Conservation (phyloP, 2,888 invertebrate species). For the Eupithecia insigniata region DNA sequence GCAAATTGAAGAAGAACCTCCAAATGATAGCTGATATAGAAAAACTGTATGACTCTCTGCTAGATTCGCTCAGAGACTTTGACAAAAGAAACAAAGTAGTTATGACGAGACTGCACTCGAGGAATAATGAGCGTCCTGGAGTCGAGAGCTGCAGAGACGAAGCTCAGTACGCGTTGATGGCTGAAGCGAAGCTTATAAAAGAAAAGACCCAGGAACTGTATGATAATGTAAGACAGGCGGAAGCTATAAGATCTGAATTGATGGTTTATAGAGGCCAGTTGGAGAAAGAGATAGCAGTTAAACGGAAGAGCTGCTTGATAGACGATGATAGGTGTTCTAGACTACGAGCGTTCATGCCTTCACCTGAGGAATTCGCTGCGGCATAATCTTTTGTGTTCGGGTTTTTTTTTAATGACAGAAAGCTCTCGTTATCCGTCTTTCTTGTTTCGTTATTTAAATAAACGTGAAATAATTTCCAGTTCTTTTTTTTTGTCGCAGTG, state of each 20-base stretch:
- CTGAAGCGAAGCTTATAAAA: slow-evolving; percentile 87
- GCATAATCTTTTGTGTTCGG: slow-evolving; percentile 51
- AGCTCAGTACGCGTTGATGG: slow-evolving; percentile 89
- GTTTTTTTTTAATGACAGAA: too few relatives aligned
- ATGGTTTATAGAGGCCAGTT: slow-evolving; percentile 86
- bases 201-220: slow-evolving; percentile 78
- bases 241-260: slow-evolving; percentile 78
- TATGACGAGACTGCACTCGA: slow-evolving; percentile 91
- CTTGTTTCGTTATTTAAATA: not conserved
- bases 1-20: slow-evolving; percentile 88
- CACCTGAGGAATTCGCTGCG: slow-evolving; percentile 86
- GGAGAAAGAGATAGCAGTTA: slow-evolving; percentile 88
- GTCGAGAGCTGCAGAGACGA: slow-evolving; percentile 94
- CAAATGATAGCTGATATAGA: slow-evolving; percentile 91
- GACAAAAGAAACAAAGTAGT: slow-evolving; percentile 91
- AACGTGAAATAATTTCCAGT: not conserved
- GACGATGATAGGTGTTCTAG: slow-evolving; percentile 86
- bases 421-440: not conserved
- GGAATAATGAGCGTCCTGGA: slow-evolving; percentile 87
- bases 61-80: slow-evolving; percentile 87
- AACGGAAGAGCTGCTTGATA: slow-evolving; percentile 87
- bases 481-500: not conserved
- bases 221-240: slow-evolving; percentile 86
- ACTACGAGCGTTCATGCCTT: slow-evolving; percentile 87
- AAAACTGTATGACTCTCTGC: slow-evolving; percentile 88